A percentile compares a stretch with the other conserved stretches of the same genome.
Conservation (phyloP, 2,888 invertebrate species). For the Drosophila anomalipes region DNA sequence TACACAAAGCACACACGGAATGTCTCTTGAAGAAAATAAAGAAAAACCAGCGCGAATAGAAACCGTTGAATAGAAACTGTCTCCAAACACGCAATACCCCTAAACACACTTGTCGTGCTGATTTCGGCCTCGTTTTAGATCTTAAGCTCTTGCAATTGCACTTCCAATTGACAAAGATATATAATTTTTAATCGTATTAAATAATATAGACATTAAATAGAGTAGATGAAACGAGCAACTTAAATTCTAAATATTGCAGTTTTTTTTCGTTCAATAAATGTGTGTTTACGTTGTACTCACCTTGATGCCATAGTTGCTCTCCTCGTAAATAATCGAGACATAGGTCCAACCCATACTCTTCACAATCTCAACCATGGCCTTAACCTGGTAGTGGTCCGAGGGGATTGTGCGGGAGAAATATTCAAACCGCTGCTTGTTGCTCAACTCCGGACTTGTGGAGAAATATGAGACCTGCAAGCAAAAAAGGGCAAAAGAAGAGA, state of each 20-base stretch:
- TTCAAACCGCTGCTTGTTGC: constrained; percentile 97
- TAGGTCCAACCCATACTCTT: constrained; percentile 95
- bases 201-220: not conserved
- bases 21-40: not conserved
- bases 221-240: too few species aligned
- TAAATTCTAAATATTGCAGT: not conserved
- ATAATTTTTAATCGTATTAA: not conserved
- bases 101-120: not conserved
- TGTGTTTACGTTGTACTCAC: constrained; percentile 85
- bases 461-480: constrained; percentile 94
- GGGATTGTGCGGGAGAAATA: constrained; percentile 98
- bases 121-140: not conserved
- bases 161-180: not conserved
- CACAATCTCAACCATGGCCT: constrained; percentile 97
- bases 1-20: constrained; percentile 31
- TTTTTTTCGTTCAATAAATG: not conserved
- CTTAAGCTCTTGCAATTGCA: not conserved
- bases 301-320: constrained; percentile 98
- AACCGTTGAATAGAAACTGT: constrained; percentile 11
- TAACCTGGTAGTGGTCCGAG: constrained; percentile 96
- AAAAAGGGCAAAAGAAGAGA: not conserved
- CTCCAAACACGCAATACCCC: constrained; percentile 19
- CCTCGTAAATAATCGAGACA: constrained; percentile 97
- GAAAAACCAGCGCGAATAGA: not conserved
- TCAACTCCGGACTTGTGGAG: constrained; percentile 96